Conservation (phyloP, 2,888 invertebrate species). For the Norana najaformis region DNA sequence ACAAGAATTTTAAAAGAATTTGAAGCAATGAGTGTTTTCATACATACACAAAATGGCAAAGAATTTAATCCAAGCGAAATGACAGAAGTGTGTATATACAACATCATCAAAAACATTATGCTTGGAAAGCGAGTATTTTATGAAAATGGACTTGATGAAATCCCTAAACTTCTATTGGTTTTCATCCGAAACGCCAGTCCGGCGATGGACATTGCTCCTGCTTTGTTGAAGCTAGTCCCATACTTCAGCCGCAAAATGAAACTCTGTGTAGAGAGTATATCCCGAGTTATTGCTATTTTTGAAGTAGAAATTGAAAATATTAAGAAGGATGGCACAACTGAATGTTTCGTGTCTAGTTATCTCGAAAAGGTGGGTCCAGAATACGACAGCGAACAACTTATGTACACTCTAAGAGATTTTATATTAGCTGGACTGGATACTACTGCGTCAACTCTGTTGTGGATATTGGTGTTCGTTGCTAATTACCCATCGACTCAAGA, state of each 20-base stretch:
- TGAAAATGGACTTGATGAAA: neutral
- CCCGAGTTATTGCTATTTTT: neutral
- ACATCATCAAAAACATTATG: constrained; percentile 25
- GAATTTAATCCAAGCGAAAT: constrained; percentile 1
- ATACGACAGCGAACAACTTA: constrained; percentile 23
- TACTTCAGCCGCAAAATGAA: neutral
- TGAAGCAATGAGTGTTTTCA: neutral
- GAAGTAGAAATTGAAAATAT: neutral
- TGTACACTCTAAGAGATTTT: constrained; percentile 25
- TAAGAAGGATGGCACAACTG: neutral
- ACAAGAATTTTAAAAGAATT: neutral
- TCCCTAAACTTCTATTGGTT: neutral
- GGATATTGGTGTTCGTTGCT: constrained; percentile 25
- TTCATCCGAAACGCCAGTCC: neutral
- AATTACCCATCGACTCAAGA: constrained; percentile 17
- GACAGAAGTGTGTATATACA: neutral
- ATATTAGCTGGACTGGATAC: constrained; percentile 26
- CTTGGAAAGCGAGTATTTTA: constrained; percentile 9
- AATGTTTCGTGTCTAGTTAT: neutral
- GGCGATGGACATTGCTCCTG: neutral
- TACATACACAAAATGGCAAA: neutral
- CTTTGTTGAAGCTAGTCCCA: constrained; percentile 10
- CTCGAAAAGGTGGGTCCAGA: neutral
- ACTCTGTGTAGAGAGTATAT: neutral
- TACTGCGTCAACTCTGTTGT: constrained; percentile 24